phyloP scores from a whole-genome alignment of 92 coral and sea anemone species.

The Epizoanthus illoricatus region DNA sequence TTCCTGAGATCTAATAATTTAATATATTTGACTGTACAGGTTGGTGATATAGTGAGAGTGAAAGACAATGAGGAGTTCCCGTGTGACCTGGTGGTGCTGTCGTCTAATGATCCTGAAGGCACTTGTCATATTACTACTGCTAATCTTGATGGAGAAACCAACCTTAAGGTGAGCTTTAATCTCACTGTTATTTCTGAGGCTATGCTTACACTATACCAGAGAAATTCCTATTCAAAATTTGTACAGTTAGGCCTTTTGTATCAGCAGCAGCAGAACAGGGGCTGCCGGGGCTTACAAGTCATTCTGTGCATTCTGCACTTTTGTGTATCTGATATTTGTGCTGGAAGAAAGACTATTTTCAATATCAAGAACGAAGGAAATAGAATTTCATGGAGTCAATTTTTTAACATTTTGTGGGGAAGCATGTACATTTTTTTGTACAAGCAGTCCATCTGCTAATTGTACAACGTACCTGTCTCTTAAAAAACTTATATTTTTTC shows the following conservation, averaged over 20 bases:
- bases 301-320: too few species aligned
- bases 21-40: constrained; percentile 42
- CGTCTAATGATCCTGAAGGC: constrained; percentile 93
- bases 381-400: too few species aligned
- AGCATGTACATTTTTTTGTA: too few species aligned
- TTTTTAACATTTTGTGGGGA: neutral
- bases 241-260: too few species aligned
- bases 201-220: neutral
- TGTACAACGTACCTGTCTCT: too few species aligned
- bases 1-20: neutral
- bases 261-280: too few species aligned
- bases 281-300: too few species aligned
- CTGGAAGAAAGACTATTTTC: too few species aligned
- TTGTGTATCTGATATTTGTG: neutral
- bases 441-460: too few species aligned
- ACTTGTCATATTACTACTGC: constrained; percentile 95
- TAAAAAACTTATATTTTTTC: neutral
- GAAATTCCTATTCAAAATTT: too few species aligned
- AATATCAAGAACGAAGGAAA: too few species aligned
- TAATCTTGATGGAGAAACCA: constrained; percentile 97
- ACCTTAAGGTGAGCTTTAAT: constrained; percentile 65
- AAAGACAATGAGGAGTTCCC: constrained; percentile 93
- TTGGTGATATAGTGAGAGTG: constrained; percentile 93
- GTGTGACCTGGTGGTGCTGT: constrained; percentile 88
- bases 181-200: neutral